Evolutionary conservation across 2,113 vertebrate species (phyloP).

Genomic region (Diphyllodes magnificus): DNA sequence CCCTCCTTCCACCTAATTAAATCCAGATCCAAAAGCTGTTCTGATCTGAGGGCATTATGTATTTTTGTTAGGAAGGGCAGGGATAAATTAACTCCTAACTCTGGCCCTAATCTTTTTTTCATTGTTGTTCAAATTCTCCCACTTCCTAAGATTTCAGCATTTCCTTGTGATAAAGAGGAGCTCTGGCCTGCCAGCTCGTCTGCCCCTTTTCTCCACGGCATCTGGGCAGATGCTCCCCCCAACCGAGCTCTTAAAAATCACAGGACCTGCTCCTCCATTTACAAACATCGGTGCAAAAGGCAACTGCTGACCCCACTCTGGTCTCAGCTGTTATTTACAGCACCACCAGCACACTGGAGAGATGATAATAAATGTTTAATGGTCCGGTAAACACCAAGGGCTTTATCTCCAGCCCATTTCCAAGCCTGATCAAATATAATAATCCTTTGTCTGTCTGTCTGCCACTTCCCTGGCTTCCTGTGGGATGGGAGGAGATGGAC

Average conservation of each 20-base stretch:
- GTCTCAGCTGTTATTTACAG: not conserved
- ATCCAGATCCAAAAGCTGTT: not conserved
- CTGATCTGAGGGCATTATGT: not conserved
- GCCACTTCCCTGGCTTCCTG: not conserved
- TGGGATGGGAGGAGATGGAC: not conserved
- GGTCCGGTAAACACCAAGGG: constrained; percentile 14
- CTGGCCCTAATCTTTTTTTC: not conserved
- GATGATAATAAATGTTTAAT: constrained; percentile 16
- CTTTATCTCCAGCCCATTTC: constrained; percentile 15
- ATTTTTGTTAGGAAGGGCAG: not conserved
- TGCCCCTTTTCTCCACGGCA: not conserved
- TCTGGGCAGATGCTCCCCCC: not conserved
- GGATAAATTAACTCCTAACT: not conserved
- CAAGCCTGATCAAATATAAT: constrained; percentile 18
- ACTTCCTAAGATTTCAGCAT: not conserved
- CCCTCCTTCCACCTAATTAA: not conserved
- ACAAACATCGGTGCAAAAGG: not conserved
- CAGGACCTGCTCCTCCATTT: not conserved
- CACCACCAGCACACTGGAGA: not conserved
- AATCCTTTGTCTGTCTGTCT: not conserved
- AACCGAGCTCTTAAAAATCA: not conserved
- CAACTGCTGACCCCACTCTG: not conserved
- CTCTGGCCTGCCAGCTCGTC: not conserved
- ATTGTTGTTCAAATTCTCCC: not conserved
- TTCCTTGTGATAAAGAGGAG: not conserved